phyloP scores from a whole-genome alignment of 1,140 invertebrate genomes.

The Rhyzopertha dominica region DNA sequence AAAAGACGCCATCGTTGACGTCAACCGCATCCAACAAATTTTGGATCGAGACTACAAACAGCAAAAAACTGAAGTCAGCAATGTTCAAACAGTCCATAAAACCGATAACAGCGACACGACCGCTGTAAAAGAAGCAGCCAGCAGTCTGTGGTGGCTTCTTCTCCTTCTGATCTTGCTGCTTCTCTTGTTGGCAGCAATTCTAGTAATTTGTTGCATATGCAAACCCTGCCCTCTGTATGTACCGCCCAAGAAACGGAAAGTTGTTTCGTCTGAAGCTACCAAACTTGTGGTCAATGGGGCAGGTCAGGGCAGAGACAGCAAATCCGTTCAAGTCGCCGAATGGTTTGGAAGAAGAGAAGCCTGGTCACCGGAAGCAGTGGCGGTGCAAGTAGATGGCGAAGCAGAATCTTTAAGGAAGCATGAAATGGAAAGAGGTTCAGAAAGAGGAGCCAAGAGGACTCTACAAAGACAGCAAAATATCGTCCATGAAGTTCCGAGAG shows the following conservation, averaged over 20 bases:
- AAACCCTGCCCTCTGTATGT: slow-evolving; percentile 75
- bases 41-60: slow-evolving; percentile 24
- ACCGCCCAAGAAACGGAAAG: slow-evolving; percentile 53
- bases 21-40: slow-evolving; percentile 56
- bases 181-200: slow-evolving; percentile 61
- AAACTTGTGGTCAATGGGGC: slow-evolving; percentile 24
- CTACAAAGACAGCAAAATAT: slow-evolving; percentile 20
- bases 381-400: slow-evolving; percentile 50
- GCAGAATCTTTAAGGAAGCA: slow-evolving; percentile 66
- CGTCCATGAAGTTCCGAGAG: slow-evolving; percentile 46
- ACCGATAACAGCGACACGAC: slow-evolving; percentile 20
- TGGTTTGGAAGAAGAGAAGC: slow-evolving; percentile 57
- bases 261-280: slow-evolving; percentile 28
- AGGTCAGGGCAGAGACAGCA: slow-evolving; percentile 57
- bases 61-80: slow-evolving; percentile 11
- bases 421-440: slow-evolving; percentile 71
- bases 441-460: slow-evolving; percentile 42
- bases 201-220: slow-evolving; percentile 75
- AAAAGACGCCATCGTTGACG: slow-evolving; percentile 62
- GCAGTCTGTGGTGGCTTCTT: slow-evolving; percentile 64
- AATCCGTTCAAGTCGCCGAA: slow-evolving; percentile 64
- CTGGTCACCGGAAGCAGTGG: slow-evolving; percentile 43
- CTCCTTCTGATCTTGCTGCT: slow-evolving; percentile 68
- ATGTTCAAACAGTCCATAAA: slow-evolving; percentile 27
- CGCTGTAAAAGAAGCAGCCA: slow-evolving; percentile 22